Evolutionary conservation across 2,797 vertebrate genomes (phyloP).

Genomic region (Acanthurus leucopareius): DNA sequence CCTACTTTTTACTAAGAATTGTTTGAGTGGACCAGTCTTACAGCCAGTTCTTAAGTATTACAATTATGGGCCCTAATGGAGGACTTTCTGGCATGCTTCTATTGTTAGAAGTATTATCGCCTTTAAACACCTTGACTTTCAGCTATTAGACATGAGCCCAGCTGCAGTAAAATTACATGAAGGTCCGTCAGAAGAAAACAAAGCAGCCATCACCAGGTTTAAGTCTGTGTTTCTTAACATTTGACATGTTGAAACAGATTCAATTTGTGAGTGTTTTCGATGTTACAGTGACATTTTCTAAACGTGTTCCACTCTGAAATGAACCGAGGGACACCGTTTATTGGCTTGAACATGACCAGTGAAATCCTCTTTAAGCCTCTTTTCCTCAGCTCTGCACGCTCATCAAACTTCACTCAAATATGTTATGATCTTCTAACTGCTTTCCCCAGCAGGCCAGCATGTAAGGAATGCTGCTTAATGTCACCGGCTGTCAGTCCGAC

Average conservation of each 20-base stretch:
- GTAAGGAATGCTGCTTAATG: constrained; percentile 69
- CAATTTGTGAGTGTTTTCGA: constrained; percentile 26
- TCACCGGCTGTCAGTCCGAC: constrained; percentile 62
- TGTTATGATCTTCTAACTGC: constrained; percentile 66
- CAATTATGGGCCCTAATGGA: not conserved
- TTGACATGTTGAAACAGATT: constrained; percentile 38
- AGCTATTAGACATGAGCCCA: constrained; percentile 21
- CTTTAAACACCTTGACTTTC: constrained; percentile 37
- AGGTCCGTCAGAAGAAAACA: constrained; percentile 15
- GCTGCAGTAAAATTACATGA: constrained; percentile 32
- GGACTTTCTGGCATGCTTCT: constrained; percentile 30
- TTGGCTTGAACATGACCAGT: constrained; percentile 43
- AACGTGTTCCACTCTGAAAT: constrained; percentile 4
- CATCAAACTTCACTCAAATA: constrained; percentile 66
- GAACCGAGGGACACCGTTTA: constrained; percentile 28
- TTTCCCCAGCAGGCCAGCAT: constrained; percentile 52
- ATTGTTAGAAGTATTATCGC: constrained; percentile 29
- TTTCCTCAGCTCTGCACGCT: constrained; percentile 48
- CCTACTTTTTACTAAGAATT: not conserved
- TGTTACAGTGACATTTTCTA: constrained; percentile 4
- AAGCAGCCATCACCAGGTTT: constrained; percentile 10
- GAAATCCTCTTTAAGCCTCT: constrained; percentile 55
- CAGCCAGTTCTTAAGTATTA: not conserved
- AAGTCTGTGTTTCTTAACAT: constrained; percentile 10
- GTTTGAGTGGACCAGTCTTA: not conserved